Base-by-base conservation (phyloP, 2,797 vertebrate genomes). In the Zalophus californianus region DNA sequence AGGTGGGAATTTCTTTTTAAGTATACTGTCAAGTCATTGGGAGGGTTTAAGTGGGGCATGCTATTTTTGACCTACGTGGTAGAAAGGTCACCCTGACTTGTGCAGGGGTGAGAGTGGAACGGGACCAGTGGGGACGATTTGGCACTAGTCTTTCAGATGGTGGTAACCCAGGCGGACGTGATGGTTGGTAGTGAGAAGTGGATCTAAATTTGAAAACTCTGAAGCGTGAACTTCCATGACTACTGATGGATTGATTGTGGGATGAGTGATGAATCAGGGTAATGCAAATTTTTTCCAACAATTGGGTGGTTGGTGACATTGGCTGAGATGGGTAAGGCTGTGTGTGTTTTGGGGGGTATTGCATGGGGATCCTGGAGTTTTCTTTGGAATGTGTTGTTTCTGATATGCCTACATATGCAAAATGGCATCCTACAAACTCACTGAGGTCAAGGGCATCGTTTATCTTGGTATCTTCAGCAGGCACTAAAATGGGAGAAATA, bases 131-230 rank as follows among this genome's bases (percentile, higher is more conserved):
- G 78, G 52, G 50, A 85, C 48, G 14, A 84, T 62, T 84, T 62
- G 13, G 35, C 12, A 58, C 35, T 27, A 50, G 41, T 90, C 72
- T 52, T 7, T 29, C 38, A 77, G 27, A 20, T 83, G 12, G 23
- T 77, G 50, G 35, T 94, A 38, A 29, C 35, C 64, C 15, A 23
- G n/a, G 56, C 50, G 50, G 16, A 15, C 14, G 35, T 77, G n/a
- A 70, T 84, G 9, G 11, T 11, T 72, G 13, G 4, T 27, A 48
- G 41, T 84, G 13, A 84, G 44, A 77, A 48, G 62, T 75, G 38
- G 29, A 70, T 91, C 27, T 48, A 62, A 78, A 62, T 91, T 91
- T 88, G 92, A 94, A 73, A 70, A 92, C 21, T 44, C 52, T 87
- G 44, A 92, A 78, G 85, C 6, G 41, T 62, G 35, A 84, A 82